These are phyloP conservation scores for Mya arenaria DNA, from an alignment of 1,140 invertebrate species.

Conservation along the genomic window DNA sequence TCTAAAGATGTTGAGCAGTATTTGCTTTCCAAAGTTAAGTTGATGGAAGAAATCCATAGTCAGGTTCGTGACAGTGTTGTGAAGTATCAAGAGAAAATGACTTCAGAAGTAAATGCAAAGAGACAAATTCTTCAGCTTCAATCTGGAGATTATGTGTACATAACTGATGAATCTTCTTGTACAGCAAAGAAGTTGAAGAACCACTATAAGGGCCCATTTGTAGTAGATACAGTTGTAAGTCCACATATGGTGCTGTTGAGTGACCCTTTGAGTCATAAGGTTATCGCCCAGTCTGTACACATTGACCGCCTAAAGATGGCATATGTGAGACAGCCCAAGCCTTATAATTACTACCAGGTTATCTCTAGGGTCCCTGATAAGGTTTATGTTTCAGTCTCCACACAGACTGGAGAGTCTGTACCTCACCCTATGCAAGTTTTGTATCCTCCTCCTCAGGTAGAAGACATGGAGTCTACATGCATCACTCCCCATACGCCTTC, in stretches of 20 bases:
- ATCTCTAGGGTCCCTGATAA: background rate
- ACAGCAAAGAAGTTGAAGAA: conserved; percentile 33
- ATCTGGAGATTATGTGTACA: conserved; percentile 32
- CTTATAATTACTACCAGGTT: conserved; percentile 3
- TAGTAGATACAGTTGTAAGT: background rate
- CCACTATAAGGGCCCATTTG: conserved; percentile 35
- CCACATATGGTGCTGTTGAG: conserved; percentile 5
- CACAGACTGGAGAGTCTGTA: background rate
- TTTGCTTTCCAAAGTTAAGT: background rate
- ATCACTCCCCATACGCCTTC: background rate
- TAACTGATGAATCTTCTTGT: conserved; percentile 3
- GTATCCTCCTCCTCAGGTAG: background rate
- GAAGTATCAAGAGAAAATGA: conserved; percentile 27
- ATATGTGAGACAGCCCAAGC: conserved; percentile 18
- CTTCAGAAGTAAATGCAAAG: background rate
- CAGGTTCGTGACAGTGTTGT: background rate
- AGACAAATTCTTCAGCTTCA: background rate
- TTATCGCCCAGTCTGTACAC: conserved; percentile 17
- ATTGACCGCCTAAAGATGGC: conserved; percentile 38
- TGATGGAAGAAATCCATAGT: too few species aligned
- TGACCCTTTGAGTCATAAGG: background rate
- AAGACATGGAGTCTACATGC: too few species aligned
- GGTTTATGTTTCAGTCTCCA: background rate
- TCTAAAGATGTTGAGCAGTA: background rate
- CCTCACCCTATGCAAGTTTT: background rate